A percentile compares a stretch with the other conserved stretches of the same genome.
phyloP scores from a whole-genome alignment of 1,140 invertebrate species.

The Rhynchophorus ferrugineus region DNA sequence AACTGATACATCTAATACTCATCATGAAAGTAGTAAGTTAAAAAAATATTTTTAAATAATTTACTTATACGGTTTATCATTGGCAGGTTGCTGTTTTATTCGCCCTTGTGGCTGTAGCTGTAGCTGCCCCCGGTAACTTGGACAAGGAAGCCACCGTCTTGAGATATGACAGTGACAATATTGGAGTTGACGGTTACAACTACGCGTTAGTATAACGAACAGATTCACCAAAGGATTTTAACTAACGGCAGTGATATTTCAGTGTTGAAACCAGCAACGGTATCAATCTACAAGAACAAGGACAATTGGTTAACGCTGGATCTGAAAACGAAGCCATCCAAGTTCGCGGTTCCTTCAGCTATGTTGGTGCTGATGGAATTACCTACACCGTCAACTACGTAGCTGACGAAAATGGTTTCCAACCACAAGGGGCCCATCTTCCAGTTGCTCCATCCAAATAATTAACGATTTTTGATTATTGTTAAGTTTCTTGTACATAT shows the following conservation, averaged over 20 bases:
- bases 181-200: slow-evolving; percentile 41
- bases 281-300: slow-evolving; percentile 52
- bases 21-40: slow-evolving; percentile 5
- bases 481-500: neutral
- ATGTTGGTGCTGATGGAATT: slow-evolving; percentile 34
- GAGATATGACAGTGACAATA: slow-evolving; percentile 41
- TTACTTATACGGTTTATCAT: neutral
- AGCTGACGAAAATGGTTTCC: slow-evolving; percentile 72
- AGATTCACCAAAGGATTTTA: neutral
- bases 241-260: neutral
- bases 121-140: slow-evolving; percentile 35
- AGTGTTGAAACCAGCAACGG: slow-evolving; percentile 64
- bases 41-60: neutral
- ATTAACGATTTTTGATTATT: neutral
- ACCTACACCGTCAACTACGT: slow-evolving; percentile 51
- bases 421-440: slow-evolving; percentile 50
- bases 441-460: slow-evolving; percentile 4
- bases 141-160: slow-evolving; percentile 35
- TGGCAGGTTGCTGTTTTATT: slow-evolving; percentile 8
- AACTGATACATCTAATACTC: too few species aligned
- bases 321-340: slow-evolving; percentile 48
- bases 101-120: slow-evolving; percentile 36
- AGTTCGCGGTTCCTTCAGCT: slow-evolving; percentile 39
- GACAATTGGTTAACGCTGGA: slow-evolving; percentile 49
- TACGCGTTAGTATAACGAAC: slow-evolving; percentile 41